phyloP scores from a whole-genome alignment of 2,797 vertebrate genomes.

The Carduelis carduelis region DNA sequence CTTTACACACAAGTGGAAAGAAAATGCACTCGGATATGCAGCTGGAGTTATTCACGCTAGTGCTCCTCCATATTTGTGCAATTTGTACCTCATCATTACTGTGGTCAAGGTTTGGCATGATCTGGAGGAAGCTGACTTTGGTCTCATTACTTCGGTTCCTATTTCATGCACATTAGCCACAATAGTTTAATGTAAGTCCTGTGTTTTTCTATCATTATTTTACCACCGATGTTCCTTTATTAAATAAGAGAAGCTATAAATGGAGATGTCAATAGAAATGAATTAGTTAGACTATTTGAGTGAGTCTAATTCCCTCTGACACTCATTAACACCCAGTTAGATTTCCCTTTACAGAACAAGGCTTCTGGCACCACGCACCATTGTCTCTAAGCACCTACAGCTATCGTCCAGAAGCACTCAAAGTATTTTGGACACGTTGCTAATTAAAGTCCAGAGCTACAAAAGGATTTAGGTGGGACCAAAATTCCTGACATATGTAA shows the following conservation, averaged over 20 bases:
- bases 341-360: background rate
- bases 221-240: background rate
- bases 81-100: background rate
- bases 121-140: background rate
- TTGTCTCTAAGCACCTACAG: background rate
- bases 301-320: background rate
- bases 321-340: background rate
- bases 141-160: background rate
- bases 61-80: background rate
- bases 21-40: accelerated
- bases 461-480: background rate
- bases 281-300: background rate
- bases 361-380: background rate
- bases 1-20: background rate
- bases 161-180: background rate
- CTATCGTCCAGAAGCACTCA: background rate
- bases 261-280: background rate
- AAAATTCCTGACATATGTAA: background rate
- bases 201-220: background rate
- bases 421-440: background rate
- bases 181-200: background rate
- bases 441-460: conserved; percentile 9
- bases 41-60: accelerated
- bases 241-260: background rate
- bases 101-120: background rate